Base-by-base conservation (phyloP, 2,888 invertebrate species). In the Standfussiana lucernea region DNA sequence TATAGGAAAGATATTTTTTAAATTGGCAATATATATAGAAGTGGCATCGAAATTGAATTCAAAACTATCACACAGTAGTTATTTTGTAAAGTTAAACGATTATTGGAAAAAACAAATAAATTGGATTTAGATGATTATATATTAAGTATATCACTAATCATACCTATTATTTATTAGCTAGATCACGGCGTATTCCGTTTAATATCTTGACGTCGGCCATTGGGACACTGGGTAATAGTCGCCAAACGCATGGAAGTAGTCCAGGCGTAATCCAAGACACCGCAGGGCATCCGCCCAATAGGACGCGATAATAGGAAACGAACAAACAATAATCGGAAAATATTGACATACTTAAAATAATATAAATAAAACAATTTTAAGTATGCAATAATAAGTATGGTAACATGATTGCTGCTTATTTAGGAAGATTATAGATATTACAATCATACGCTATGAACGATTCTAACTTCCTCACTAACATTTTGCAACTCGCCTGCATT, bases 221-320 rank as follows among this genome's bases (percentile, higher is more conserved):
- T 37, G 21, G 28, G 69, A 85, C 83, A 85, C 77, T 56, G 75
- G 78, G 68, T 59, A 69, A 79, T 79, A 75, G 15, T 71, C 45
- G 67, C 67, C 65, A 81, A 75, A 82, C 65, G 69, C 76, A 86
- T 84, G 83, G 77, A 81, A 90, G 65, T 76, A 74, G 77, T 75
- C 72, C 66, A 74, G 75, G n/a, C n/a, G n/a, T n/a, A n/a, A n/a
- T n/a, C 77, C 79, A 53, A 67, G 66, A 69, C 86, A 77, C 90
- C 67, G 47, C 83, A 79, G 87, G 88, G 78, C 61, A 80, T 71
- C 74, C 61, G 64, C 68, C 56, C 81, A 72, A 80, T 61, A 79
- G n/a, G 32, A 53, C 40, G 76, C 68, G 72, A 68, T 83, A 45
- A 80, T 56, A 53, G 35, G 56, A 80, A 80, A 61, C 35, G 56